Evolutionary conservation across 2,113 vertebrate species (phyloP).

Genomic region (Onychostruthus taczanowskii): DNA sequence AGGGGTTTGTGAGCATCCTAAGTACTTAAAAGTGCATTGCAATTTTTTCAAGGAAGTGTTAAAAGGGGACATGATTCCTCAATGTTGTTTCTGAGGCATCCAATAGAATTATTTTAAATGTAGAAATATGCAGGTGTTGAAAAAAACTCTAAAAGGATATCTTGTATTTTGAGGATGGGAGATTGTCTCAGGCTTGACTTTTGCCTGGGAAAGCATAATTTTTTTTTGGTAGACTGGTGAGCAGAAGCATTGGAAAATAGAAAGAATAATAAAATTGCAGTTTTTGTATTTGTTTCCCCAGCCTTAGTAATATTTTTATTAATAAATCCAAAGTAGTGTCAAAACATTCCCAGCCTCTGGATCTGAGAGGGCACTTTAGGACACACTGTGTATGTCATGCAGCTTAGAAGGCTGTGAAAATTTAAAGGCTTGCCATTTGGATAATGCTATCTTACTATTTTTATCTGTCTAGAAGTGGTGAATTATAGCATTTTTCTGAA

Average conservation of each 20-base stretch:
- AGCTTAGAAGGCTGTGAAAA: neutral
- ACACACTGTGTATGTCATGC: neutral
- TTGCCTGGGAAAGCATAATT: neutral
- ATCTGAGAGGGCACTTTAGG: neutral
- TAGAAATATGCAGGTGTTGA: neutral
- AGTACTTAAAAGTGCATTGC: neutral
- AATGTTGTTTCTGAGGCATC: neutral
- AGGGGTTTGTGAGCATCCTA: neutral
- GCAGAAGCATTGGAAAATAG: neutral
- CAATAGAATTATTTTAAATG: neutral
- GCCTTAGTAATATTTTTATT: neutral
- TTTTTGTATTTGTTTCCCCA: neutral
- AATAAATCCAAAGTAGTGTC: neutral
- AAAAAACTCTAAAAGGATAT: neutral
- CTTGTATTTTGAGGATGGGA: neutral
- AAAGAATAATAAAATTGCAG: neutral
- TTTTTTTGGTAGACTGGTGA: neutral
- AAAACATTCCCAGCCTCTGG: neutral
- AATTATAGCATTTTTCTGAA: neutral
- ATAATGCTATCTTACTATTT: neutral
- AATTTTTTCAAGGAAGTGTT: neutral
- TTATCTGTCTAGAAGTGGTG: neutral
- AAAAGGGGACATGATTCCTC: neutral
- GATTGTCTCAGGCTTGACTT: accelerated
- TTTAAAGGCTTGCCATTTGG: neutral